Evolutionary conservation across 2,113 vertebrate species (phyloP).

Genomic region (Penelope pileata): DNA sequence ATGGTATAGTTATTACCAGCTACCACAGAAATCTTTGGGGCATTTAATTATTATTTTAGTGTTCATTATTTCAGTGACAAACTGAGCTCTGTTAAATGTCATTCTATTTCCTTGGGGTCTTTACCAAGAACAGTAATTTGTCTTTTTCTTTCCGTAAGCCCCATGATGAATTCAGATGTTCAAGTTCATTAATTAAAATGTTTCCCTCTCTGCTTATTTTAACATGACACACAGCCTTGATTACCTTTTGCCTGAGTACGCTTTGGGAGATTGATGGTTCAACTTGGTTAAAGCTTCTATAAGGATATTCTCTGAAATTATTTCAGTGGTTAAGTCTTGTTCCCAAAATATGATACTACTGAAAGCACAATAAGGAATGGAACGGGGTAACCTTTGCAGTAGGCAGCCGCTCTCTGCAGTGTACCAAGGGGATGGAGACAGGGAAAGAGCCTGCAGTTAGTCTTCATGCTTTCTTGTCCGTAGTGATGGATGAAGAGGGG

Average conservation of each 20-base stretch:
- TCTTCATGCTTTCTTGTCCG: background rate
- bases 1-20: background rate
- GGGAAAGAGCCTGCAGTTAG: background rate
- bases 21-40: background rate
- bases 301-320: background rate
- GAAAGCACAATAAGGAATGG: background rate
- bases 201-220: conserved; percentile 47
- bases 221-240: background rate
- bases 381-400: background rate
- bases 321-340: background rate
- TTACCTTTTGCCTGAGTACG: background rate
- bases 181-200: conserved; percentile 45
- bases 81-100: conserved; percentile 33
- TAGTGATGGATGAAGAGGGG: background rate
- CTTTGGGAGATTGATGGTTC: background rate
- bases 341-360: background rate
- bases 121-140: conserved; percentile 3
- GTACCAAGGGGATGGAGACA: background rate
- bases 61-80: conserved; percentile 31
- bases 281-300: background rate
- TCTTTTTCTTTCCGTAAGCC: background rate
- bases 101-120: conserved; percentile 22
- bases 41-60: conserved; percentile 39
- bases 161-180: background rate
- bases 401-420: background rate